These are phyloP conservation scores for Helicoverpa assulta DNA, from an alignment of 2,888 invertebrate genomes.

Conservation along the genomic window DNA sequence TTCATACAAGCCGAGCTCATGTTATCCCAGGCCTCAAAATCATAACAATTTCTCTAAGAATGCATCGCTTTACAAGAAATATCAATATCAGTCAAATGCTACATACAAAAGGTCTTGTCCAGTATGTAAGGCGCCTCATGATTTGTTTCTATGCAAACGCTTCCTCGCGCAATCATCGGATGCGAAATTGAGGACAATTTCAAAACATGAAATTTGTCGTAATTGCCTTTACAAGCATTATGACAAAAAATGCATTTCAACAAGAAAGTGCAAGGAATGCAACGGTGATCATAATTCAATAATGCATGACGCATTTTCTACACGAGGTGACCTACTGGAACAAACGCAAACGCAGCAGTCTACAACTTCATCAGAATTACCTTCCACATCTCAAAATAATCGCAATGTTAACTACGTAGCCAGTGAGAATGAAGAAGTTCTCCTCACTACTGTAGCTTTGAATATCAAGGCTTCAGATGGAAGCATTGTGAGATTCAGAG, in stretches of 20 bases:
- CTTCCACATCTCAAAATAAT: too few species aligned
- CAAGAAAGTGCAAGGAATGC: too few species aligned
- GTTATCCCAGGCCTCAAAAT: constrained; percentile 3
- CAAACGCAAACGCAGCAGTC: too few species aligned
- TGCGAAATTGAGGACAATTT: constrained; percentile 11
- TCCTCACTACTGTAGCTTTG: background rate
- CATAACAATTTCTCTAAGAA: background rate
- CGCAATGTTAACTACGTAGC: too few species aligned
- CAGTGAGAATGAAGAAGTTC: background rate
- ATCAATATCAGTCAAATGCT: constrained; percentile 9
- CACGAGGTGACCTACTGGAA: too few species aligned
- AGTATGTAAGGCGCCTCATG: too few species aligned
- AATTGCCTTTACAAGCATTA: constrained; percentile 13
- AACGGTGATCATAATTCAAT: too few species aligned
- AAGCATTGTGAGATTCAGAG: background rate
- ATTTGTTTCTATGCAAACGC: too few species aligned
- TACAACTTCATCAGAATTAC: too few species aligned
- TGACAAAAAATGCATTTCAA: background rate
- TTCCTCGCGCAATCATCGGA: too few species aligned
- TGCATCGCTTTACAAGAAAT: constrained; percentile 9
- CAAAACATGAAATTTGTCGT: constrained; percentile 9
- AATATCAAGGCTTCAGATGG: background rate
- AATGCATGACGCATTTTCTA: too few species aligned
- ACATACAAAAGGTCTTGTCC: too few species aligned
- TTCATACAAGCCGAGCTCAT: constrained; percentile 1